phyloP scores from a whole-genome alignment of 2,113 vertebrate genomes.

The Stigmatopora nigra region DNA sequence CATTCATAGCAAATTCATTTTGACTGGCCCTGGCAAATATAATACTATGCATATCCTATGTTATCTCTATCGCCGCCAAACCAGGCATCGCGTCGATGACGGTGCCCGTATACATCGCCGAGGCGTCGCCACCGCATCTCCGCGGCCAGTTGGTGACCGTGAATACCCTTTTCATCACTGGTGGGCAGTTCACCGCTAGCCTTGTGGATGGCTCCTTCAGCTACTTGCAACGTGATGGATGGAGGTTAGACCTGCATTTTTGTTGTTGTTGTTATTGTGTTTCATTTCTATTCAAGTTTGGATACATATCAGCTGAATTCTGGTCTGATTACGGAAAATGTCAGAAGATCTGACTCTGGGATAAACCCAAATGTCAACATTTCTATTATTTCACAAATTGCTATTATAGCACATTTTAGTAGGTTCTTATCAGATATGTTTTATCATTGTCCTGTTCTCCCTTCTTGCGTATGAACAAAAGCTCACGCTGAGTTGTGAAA shows the following conservation, averaged over 20 bases:
- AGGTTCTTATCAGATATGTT: background rate
- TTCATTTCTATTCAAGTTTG: too few species aligned
- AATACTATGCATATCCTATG: background rate
- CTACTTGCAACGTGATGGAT: slow-evolving; percentile 83
- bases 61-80: background rate
- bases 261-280: too few species aligned
- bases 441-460: background rate
- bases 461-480: background rate
- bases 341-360: slow-evolving; percentile 18
- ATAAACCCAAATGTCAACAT: slow-evolving; percentile 46
- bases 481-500: slow-evolving; percentile 4
- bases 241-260: slow-evolving; percentile 75
- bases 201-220: slow-evolving; percentile 92
- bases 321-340: slow-evolving; percentile 26
- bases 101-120: slow-evolving; percentile 93
- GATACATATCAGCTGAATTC: background rate
- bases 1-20: background rate
- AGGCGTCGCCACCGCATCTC: slow-evolving; percentile 87
- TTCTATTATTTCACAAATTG: slow-evolving; percentile 22
- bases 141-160: slow-evolving; percentile 92
- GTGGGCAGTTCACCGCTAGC: slow-evolving; percentile 92
- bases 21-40: background rate
- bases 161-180: slow-evolving; percentile 96
- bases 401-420: background rate
- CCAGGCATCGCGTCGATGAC: slow-evolving; percentile 96